Evolutionary conservation across 2,797 vertebrate genomes (phyloP).

Genomic region (Semotilus atromaculatus): DNA sequence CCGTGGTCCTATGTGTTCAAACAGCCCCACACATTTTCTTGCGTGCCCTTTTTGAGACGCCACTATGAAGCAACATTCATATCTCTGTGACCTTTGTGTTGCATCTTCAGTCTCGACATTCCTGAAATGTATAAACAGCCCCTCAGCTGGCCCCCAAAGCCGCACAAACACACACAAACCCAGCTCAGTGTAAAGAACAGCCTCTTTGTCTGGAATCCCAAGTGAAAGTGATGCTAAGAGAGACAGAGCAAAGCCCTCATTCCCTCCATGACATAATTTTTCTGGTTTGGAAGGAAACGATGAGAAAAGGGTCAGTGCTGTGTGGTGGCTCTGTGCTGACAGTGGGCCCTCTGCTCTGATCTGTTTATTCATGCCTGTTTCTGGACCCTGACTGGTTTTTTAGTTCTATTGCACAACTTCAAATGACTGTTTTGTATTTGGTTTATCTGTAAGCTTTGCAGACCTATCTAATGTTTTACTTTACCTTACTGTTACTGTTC

Average conservation of each 20-base stretch:
- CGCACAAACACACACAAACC: constrained; percentile 10
- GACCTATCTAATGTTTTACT: neutral
- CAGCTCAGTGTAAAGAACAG: constrained; percentile 45
- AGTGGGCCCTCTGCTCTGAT: neutral
- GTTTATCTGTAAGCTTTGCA: neutral
- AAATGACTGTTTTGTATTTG: neutral
- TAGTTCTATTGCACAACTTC: constrained; percentile 7
- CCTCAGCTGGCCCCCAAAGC: constrained; percentile 31
- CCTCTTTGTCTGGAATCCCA: constrained; percentile 51
- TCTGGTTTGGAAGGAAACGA: constrained; percentile 14
- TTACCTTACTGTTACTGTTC: neutral
- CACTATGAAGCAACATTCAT: constrained; percentile 23
- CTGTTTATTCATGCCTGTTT: constrained; percentile 33
- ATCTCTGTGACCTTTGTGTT: constrained; percentile 58
- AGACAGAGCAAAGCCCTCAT: constrained; percentile 11
- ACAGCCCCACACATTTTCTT: neutral
- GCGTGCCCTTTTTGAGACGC: neutral
- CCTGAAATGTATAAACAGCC: constrained; percentile 53
- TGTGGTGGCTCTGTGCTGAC: constrained; percentile 25
- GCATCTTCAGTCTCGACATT: constrained; percentile 66
- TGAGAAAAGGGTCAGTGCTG: constrained; percentile 28
- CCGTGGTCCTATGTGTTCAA: neutral
- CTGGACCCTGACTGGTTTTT: neutral
- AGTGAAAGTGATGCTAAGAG: constrained; percentile 30
- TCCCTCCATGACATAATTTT: constrained; percentile 47